phyloP scores from a whole-genome alignment of 2,888 invertebrate genomes.

The Macaria notata region DNA sequence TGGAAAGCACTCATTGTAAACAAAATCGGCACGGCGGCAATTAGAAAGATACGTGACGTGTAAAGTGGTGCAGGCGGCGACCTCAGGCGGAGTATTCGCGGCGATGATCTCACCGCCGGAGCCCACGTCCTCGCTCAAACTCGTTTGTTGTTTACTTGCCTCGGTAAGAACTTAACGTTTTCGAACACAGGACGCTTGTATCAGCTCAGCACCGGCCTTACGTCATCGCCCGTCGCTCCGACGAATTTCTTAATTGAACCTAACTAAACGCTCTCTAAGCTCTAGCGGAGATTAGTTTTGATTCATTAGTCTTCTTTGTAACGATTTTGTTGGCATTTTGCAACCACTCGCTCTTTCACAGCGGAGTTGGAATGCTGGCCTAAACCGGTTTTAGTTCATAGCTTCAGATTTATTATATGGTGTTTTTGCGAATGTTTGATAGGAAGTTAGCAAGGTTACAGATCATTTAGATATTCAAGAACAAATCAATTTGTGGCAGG shows the following conservation, averaged over 20 bases:
- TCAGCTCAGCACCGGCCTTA: conserved; percentile 53
- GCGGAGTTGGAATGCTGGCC: conserved; percentile 22
- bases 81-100: conserved; percentile 70
- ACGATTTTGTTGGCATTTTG: conserved; percentile 14
- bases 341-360: conserved; percentile 14
- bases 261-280: background rate
- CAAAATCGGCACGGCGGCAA: conserved; percentile 61
- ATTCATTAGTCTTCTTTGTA: background rate
- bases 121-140: conserved; percentile 77
- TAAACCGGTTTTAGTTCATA: conserved; percentile 29
- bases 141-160: conserved; percentile 78
- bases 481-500: conserved; percentile 51
- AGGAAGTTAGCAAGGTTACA: conserved; percentile 48
- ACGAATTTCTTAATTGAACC: conserved; percentile 35
- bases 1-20: conserved; percentile 57
- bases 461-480: conserved; percentile 40
- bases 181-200: conserved; percentile 63
- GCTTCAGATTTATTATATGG: conserved; percentile 29
- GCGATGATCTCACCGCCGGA: conserved; percentile 76
- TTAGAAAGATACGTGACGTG: conserved; percentile 73
- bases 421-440: conserved; percentile 40
- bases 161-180: conserved; percentile 67
- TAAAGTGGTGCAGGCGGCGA: conserved; percentile 71
- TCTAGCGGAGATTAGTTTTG: background rate
- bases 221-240: conserved; percentile 54